Conservation (phyloP, 2,888 invertebrate genomes). For the Teleogryllus oceanicus region DNA sequence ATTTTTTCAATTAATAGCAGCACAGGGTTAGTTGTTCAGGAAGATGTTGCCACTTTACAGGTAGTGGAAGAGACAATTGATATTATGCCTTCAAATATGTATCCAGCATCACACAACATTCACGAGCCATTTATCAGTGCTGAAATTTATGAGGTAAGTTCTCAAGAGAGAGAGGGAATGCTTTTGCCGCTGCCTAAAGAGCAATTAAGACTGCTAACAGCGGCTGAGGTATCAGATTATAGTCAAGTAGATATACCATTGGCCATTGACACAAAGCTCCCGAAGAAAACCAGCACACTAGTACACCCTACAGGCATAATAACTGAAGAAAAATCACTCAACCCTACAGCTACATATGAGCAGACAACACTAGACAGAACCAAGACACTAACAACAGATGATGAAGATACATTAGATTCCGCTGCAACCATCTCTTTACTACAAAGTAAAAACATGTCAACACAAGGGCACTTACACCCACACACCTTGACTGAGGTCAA, state of each 20-base stretch:
- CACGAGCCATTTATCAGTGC: slow-evolving; percentile 19
- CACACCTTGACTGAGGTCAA: slow-evolving; percentile 38
- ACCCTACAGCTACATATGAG: not conserved
- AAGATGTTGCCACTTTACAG: slow-evolving; percentile 28
- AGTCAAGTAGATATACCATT: slow-evolving; percentile 23
- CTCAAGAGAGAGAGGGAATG: slow-evolving; percentile 33
- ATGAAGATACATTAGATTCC: slow-evolving; percentile 25
- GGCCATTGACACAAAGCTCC: slow-evolving; percentile 29
- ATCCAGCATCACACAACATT: not conserved
- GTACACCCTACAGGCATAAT: slow-evolving; percentile 23
- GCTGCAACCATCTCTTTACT: not conserved
- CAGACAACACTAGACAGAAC: not conserved
- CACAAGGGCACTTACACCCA: slow-evolving; percentile 18
- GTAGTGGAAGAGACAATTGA: slow-evolving; percentile 28
- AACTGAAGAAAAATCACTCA: slow-evolving; percentile 25
- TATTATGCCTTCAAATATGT: slow-evolving; percentile 21
- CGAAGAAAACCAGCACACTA: slow-evolving; percentile 31
- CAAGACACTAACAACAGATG: slow-evolving; percentile 24
- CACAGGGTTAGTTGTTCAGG: slow-evolving; percentile 29
- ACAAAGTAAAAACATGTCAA: not conserved
- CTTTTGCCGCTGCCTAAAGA: slow-evolving; percentile 35
- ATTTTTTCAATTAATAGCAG: not conserved
- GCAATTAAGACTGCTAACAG: slow-evolving; percentile 36
- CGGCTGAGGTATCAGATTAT: slow-evolving; percentile 30
- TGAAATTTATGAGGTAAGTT: slow-evolving; percentile 35